Base-by-base conservation (phyloP, 1,140 invertebrate species). In the Xylocopa sonorina region DNA sequence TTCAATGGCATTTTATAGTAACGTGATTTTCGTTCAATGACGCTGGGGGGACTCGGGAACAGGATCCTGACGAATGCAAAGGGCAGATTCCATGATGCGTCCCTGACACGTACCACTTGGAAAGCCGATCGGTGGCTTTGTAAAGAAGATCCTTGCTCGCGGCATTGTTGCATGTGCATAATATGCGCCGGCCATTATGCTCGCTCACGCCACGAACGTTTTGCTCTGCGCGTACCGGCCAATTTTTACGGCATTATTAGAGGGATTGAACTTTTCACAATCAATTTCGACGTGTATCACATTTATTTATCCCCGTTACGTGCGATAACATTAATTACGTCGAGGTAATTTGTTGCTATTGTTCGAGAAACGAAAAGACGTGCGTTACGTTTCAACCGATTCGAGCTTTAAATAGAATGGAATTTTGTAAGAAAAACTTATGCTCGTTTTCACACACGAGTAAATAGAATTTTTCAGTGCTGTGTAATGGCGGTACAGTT, bases 151-250 rank as follows among this genome's bases (percentile, higher is more conserved):
- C 51, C 60, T 58, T 75, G 71, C 72, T 66, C 71, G 34, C 3
- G 51, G 78, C 71, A 75, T 80, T 80, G 78, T 80, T 80, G 71
- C 72, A 58, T 66, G 71, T 75, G 71, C 60, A 64, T 74, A 58
- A 80, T 75, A 75, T 18, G n/a, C 50, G 18, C 9, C 18, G 29
- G 32, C 72, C 72, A 75, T 80, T 63, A 75, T 43, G 46, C 71
- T 38, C 9, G 48, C 69, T 75, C 50, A 14, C 69, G 63, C 41
- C 74, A 27, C 53, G n/a, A 46, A 76, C 2, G 14, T 18, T 53
- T 66, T 21, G 24, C 48, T 43, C 41, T n/a, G n/a, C 34, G 51
- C 21, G 34, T 64, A 41, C 24, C 48, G 9, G 3, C 6, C 4
- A 10, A 41, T 43, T 69, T 58, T 43, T 77, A 6, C 7, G 0